Conservation (phyloP, 1,140 invertebrate species). For the Mactra quadrangularis region DNA sequence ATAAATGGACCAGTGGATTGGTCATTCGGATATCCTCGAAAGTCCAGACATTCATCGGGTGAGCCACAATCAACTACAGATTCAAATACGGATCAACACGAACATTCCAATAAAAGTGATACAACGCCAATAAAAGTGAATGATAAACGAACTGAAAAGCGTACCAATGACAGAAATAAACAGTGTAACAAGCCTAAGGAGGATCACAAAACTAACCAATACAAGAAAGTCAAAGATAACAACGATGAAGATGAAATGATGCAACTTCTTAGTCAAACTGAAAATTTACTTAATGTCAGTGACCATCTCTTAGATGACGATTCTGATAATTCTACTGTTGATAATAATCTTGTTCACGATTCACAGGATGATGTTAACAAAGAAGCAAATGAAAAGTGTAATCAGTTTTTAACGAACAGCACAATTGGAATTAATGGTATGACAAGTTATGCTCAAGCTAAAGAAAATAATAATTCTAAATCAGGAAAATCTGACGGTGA, state of each 20-base stretch:
- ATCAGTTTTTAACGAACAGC: constrained; percentile 7
- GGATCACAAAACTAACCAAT: too few relatives aligned
- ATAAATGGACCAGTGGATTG: constrained; percentile 12
- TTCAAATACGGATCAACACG: too few relatives aligned
- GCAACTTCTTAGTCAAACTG: constrained; percentile 28
- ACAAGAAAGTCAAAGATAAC: too few relatives aligned
- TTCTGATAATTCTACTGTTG: background rate
- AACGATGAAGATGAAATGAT: constrained; percentile 20
- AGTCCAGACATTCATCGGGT: constrained; percentile 19
- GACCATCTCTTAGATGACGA: constrained; percentile 14
- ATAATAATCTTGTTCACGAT: background rate
- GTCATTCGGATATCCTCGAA: constrained; percentile 58
- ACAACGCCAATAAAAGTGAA: too few relatives aligned
- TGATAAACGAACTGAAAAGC: too few relatives aligned
- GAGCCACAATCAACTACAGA: background rate
- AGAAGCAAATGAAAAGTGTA: constrained; percentile 31
- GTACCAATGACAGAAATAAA: background rate
- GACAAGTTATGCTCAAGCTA: background rate
- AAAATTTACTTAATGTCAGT: constrained; percentile 11
- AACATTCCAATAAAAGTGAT: too few relatives aligned
- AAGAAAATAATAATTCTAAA: background rate
- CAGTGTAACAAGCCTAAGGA: background rate
- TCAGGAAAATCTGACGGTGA: too few relatives aligned
- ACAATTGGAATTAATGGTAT: constrained; percentile 40
- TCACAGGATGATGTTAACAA: background rate